Evolutionary conservation across 1,140 invertebrate species (phyloP), one percentile per base, ranked within the genome.

Genomic region (Sminthurinus signatus): DNA sequence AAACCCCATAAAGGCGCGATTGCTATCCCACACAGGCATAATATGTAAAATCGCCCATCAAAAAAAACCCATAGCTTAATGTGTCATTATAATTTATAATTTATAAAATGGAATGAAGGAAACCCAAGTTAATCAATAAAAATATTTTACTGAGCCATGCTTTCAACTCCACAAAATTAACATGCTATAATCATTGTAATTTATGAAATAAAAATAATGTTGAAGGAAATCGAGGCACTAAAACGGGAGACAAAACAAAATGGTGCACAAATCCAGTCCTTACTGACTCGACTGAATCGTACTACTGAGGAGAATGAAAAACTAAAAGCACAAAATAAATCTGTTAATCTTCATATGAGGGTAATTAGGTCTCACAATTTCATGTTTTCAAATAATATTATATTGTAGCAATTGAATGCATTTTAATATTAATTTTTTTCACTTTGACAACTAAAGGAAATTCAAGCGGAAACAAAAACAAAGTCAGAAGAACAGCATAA

Each of bases 271-370:
- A 19, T 60, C 23, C 67, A 69, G 43, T 52, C 57, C 2, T 23
- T 69, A 10, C 70, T 66, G 50, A 65, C 67, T 8, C 50, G 70
- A 43, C 50, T 69, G 10, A 51, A 72, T 52, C 51, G 67, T 8
- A 39, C 59, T 15, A 15, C 27, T 0, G 70, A 72, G 8, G 70
- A 72, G 48, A 67, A 62, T 55, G 64, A 68, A 19, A 28, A 59
- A 2, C 28, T 72, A n/a, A 72, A 69, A 51, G 44, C 57, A 15
- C 66, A 68, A 55, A 65, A 66, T 51, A 62, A 67, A 51, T 68
- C 70, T 17, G 2, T 61, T 4, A 46, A 62, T 21, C 32, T 66
- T n/a, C 61, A 70, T 59, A 23, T 70, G 4, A 62, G 63, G 52
- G 68, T 69, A 21, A 59, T 8, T 10, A 19, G 32, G 32, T 8